These are phyloP conservation scores for Boulengeromyrus knoepffleri DNA, from an alignment of 2,113 vertebrate species.

Conservation along the genomic window DNA sequence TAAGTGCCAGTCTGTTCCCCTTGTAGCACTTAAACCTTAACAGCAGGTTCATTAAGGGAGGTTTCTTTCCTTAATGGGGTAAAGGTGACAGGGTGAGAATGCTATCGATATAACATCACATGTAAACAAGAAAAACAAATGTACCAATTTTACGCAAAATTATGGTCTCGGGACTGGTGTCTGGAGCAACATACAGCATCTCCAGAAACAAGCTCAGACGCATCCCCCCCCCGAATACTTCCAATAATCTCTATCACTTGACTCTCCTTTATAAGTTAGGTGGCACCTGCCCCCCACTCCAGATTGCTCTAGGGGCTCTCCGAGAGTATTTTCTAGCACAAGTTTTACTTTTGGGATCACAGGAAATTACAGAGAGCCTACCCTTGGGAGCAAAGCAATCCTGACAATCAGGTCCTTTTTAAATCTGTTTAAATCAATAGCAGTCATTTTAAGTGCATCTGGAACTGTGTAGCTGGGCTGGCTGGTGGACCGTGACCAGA, in stretches of 20 bases:
- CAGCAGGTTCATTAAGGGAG: neutral
- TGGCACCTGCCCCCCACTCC: neutral
- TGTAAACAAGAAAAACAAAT: neutral
- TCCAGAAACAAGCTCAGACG: neutral
- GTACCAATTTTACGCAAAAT: neutral
- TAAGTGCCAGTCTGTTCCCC: neutral
- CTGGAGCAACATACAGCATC: neutral
- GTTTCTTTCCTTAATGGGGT: neutral
- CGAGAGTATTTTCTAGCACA: neutral
- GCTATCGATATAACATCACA: neutral
- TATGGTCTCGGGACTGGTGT: neutral
- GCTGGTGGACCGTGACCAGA: neutral
- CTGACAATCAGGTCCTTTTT: neutral
- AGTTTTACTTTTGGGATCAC: neutral
- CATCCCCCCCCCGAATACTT: neutral
- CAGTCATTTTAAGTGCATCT: slow-evolving; percentile 10
- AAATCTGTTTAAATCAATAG: slow-evolving; percentile 11
- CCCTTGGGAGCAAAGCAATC: neutral
- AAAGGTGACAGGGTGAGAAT: neutral
- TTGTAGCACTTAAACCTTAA: neutral
- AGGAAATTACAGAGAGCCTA: neutral
- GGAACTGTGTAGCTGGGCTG: neutral
- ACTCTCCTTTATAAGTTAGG: neutral
- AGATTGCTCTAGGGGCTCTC: neutral
- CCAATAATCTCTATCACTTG: neutral